Evolutionary conservation across 2,888 invertebrate genomes (phyloP).

Genomic region (Subacronicta megacephala): DNA sequence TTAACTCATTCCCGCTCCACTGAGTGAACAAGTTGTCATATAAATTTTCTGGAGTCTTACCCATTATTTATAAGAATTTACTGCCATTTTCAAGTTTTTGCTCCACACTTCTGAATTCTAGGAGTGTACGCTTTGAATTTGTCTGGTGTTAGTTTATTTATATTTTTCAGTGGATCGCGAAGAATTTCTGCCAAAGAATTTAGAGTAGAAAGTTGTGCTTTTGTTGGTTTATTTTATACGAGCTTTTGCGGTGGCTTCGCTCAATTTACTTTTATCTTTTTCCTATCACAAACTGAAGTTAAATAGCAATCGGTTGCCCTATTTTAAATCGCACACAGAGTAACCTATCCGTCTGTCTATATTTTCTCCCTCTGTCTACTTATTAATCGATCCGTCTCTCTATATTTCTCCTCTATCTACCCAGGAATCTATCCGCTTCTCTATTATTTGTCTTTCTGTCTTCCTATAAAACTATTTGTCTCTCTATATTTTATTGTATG

Average conservation of each 20-base stretch:
- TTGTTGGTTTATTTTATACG: background rate
- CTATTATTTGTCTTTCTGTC: too few species aligned
- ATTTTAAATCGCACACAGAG: too few species aligned
- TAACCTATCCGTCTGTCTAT: too few species aligned
- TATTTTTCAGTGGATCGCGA: slow-evolving; percentile 28
- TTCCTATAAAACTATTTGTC: too few species aligned
- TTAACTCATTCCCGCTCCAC: slow-evolving; percentile 47
- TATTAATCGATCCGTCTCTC: too few species aligned
- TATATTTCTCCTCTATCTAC: too few species aligned
- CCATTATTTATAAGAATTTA: slow-evolving; percentile 59
- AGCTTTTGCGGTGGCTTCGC: background rate
- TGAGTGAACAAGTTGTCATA: slow-evolving; percentile 54
- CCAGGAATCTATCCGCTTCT: too few species aligned
- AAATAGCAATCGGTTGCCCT: too few species aligned
- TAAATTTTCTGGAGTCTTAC: slow-evolving; percentile 55
- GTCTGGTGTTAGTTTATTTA: slow-evolving; percentile 33
- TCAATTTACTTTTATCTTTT: background rate
- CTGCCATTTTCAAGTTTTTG: slow-evolving; percentile 49
- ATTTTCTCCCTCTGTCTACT: too few species aligned
- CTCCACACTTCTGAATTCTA: slow-evolving; percentile 51
- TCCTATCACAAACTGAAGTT: too few species aligned
- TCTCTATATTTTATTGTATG: too few species aligned
- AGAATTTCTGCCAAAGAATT: slow-evolving; percentile 17
- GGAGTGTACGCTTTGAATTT: slow-evolving; percentile 45
- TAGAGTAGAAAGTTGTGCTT: background rate